Base-by-base conservation (phyloP, 2,888 invertebrate species). In the Eulithis prunata region DNA sequence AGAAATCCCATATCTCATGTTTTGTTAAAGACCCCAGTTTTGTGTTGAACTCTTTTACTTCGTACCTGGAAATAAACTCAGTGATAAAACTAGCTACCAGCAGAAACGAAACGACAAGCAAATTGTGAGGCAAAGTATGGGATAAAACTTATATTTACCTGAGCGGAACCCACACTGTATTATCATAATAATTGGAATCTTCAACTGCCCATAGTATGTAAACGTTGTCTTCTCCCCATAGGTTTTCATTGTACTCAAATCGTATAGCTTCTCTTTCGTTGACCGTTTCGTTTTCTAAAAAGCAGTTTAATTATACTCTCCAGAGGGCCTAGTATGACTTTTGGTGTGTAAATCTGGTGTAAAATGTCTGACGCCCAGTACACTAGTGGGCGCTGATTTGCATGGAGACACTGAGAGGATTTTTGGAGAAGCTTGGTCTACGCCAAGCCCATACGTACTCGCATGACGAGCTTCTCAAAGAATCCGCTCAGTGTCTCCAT, bases 1-100 rank as follows among this genome's bases (percentile, higher is more conserved):
- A 73, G 63, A 81, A 87, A 56, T 87, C 83, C 84, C 82, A 86
- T 38, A 88, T 73, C n/a, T 80, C 78, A 38, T 88, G 85, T 4
- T 72, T 71, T 0, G 64, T 61, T 13, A 82, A 71, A 10, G 74
- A 73, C 62, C 86, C 88, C 21, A 83, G 66, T 79, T 82, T 81
- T 1, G 60, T 13, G 55, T 86, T 81, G 64, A 75, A 86, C 38
- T 66, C 57, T 14, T 81, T 70, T 1, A 74, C 49, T 74, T 89
- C 88, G 21, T 81, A 85, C 72, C 90, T 90, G 71, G 38, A 79
- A 77, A 58, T 14, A 21, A 49, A 47, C 7, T 5, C 47, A 14
- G 41, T 41, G 8, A 7, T 32, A 47, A 4, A 62, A 49, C 11
- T 28, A 51, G 8, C 41, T 41, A 41, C 8, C 41, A 3, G 1